A percentile compares a stretch with the other conserved stretches of the same genome.
These are phyloP conservation scores for Cydia strobilella DNA, from an alignment of 1,140 invertebrate species.

Conservation along the genomic window DNA sequence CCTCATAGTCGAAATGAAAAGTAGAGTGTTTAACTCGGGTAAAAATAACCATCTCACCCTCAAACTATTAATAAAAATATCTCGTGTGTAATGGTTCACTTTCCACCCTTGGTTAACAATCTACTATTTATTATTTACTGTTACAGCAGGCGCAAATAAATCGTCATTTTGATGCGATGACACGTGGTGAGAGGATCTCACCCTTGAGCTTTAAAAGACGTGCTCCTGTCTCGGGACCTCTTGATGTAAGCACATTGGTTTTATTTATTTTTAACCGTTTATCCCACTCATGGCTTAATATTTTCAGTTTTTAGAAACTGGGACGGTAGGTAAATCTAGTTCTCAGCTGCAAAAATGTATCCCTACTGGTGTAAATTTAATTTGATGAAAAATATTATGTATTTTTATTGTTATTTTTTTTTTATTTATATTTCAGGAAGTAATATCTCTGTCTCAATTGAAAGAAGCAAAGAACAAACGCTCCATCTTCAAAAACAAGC, in stretches of 20 bases:
- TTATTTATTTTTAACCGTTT: neutral
- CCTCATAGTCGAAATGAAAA: too few species aligned
- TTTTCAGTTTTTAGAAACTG: too few species aligned
- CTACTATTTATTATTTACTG: conserved; percentile 10
- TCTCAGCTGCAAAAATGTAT: too few species aligned
- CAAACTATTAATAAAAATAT: too few species aligned
- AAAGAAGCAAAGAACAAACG: conserved; percentile 45
- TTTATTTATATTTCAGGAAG: too few species aligned
- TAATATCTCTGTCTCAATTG: conserved; percentile 45
- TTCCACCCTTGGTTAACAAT: too few species aligned
- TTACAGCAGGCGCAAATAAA: conserved; percentile 17
- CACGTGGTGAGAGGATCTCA: conserved; percentile 4
- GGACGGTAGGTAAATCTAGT: too few species aligned
- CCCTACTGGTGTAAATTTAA: too few species aligned
- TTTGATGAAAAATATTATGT: neutral
- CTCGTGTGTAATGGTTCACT: too few species aligned
- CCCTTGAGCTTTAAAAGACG: conserved; percentile 15
- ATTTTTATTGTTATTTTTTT: conserved; percentile 34
- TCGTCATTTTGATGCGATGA: conserved; percentile 8
- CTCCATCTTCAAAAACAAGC: conserved; percentile 52
- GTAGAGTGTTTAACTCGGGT: too few species aligned
- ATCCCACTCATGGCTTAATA: too few species aligned
- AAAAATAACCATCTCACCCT: too few species aligned
- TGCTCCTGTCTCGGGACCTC: neutral
- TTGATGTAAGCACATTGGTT: neutral